Evolutionary conservation across 1,140 invertebrate genomes (phyloP).

Genomic region (Acyrthosiphon pisum): DNA sequence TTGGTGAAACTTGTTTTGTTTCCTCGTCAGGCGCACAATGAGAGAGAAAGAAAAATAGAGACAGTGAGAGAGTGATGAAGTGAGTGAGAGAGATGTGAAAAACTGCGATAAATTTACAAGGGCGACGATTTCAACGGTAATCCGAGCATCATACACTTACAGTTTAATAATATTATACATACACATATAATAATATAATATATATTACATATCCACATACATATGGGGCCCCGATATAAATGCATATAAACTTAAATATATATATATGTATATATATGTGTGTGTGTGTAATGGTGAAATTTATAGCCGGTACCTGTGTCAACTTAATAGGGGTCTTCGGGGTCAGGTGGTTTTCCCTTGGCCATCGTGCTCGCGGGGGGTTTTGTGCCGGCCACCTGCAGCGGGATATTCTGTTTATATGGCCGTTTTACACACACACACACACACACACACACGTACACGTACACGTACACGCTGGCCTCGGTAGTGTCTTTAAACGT

Average conservation of each 20-base stretch:
- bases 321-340: constrained; percentile 50
- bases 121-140: constrained; percentile 24
- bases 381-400: constrained; percentile 51
- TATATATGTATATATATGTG: background rate
- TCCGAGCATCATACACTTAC: background rate
- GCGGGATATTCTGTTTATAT: background rate
- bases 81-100: background rate
- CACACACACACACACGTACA: background rate
- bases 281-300: constrained; percentile 39
- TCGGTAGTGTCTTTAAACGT: background rate
- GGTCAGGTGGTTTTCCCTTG: constrained; percentile 50
- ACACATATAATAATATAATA: background rate
- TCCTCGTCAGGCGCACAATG: background rate
- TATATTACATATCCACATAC: background rate
- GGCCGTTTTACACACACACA: background rate
- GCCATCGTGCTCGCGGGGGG: constrained; percentile 48
- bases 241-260: background rate
- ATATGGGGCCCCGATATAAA: constrained; percentile 49
- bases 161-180: background rate
- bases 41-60: background rate
- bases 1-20: constrained; percentile 17
- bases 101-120: constrained; percentile 7
- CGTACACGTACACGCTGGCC: background rate
- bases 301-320: constrained; percentile 52
- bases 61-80: background rate